Base-by-base conservation (phyloP, 2,113 vertebrate species). In the Ammospiza nelsoni region DNA sequence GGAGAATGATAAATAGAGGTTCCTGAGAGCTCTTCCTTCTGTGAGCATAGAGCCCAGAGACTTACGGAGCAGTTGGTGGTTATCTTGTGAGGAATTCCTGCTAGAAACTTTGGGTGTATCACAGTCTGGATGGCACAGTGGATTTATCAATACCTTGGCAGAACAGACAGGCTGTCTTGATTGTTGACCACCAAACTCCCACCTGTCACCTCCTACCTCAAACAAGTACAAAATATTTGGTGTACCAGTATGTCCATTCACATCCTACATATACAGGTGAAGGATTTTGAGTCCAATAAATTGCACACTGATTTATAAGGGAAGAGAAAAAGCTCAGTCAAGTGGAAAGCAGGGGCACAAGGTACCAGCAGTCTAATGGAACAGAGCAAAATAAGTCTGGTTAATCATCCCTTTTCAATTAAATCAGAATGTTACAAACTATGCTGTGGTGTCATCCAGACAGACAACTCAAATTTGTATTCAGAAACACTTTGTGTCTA, bases 371-470 rank as follows among this genome's bases (percentile, higher is more conserved):
- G 15, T 58, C 37, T 83, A 37, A 73, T 2, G 2, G 31, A 93
- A 58, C 25, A 85, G 24, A 57, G 54, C 21, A 67, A 85, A 82
- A 23, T 67, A 72, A 37, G 11, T 67, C 71, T 76, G 22, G 24
- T 83, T 95, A 90, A 85, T 90, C 82, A 68, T 66, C 11, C 12
- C 49, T 80, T 90, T 90, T 79, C 39, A 87, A 8, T 89, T 91
- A 78, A 82, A 75, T 67, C 68, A 82, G 39, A 81, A 51, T 4
- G 2, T 69, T 89, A 16, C 39, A 66, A 51, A 28, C 23, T 14
- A 66, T 81, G 39, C 48, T 68, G 41, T 81, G 52, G 28, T 73
- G 17, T 80, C 74, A 66, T 55, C 29, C 52, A 46, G 67, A 77
- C 66, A 69, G 51, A 33, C 22, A 71, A 29, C n/a, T 69, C 54